Evolutionary conservation across 2,797 vertebrate genomes (phyloP), one percentile per base, ranked within the genome.

Genomic region (Sebastes goodei): DNA sequence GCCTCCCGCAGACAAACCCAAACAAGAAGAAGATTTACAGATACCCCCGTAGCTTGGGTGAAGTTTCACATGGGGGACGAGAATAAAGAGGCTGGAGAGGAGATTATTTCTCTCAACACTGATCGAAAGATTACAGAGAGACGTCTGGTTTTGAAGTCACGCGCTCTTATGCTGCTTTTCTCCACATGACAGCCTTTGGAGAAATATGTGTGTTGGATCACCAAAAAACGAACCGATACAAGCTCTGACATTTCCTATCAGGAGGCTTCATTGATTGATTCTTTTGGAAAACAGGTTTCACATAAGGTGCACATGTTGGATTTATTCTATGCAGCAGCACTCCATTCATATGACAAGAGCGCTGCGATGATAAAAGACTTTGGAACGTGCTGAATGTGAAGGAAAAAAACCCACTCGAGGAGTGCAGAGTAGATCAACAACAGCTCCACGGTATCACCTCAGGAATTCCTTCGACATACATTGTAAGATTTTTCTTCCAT

Each of bases 11-110:
- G 90, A 90, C 87, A 86, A 93, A 94, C 89, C 93, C 93, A 92
- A 93, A 94, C 91, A 93, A 74, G 77, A 78, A 57, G 82, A 82
- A 88, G 91, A 92, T 94, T 87, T 90, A 91, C 74, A 74, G 89
- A 92, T 84, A 68, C 71, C 76, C 72, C 80, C 8, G 30, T 8
- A 71, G 86, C 74, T 72, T 7, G 76, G 69, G 32, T 71, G 71
- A 87, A 81, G 73, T 91, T 87, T 83, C 87, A 82, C 74, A 85
- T 69, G 67, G 68, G 78, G 77, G 82, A 76, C 3, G 64, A 75
- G 76, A 76, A 73, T 57, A 78, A 85, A 81, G 77, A 83, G 85
- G 84, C 80, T 71, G 71, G 68, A 78, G 82, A 84, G 73, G 76
- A 91, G 85, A 84, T 92, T 59, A 81, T 86, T 90, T 85, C 86